Evolutionary conservation across 2,888 invertebrate species (phyloP), one percentile per base, ranked within the genome.

Genomic region (Mythimna pallens): DNA sequence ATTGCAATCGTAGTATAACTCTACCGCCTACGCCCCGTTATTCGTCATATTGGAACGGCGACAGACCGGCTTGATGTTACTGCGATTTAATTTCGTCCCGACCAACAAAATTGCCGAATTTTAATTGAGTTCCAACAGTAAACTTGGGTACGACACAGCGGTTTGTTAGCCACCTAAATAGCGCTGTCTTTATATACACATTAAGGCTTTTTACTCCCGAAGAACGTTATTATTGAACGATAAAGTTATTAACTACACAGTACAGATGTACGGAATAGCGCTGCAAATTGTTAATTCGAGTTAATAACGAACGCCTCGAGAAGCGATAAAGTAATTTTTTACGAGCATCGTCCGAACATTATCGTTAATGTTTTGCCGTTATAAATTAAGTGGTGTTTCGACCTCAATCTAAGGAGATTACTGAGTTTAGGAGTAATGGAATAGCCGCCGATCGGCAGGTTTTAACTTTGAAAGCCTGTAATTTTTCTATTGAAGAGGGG

Each of bases 51-150:
- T 78, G 73, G 80, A 80, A 83, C 81, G 86, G 85, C 86, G 83
- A 86, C 83, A 81, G 87, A 86, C 76, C 66, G 83, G 64, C 87
- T 83, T 88, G 80, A 85, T 87, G 88, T 92, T 89, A 92, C 92
- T 92, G 92, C 93, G 94, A 93, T 95, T 96, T 93, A 94, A 94
- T 93, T 94, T 90, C 91, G 92, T 92, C 92, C 86, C 89, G 84
- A 89, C 89, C 89, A 89, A 88, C 90, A 89, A 93, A 95, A 94
- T 93, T 91, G 92, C 90, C 87, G 90, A 90, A 92, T 92, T 95
- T 94, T 94, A 96, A 95, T 95, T 92, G 93, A 93, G 92, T 93
- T 92, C 83, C 85, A 89, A 88, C 90, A 89, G 89, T 94, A 92
- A 93, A 94, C 88, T 92, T 81, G 85, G 22, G 83, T 65, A 73